Base-by-base conservation (phyloP, 2,888 invertebrate genomes). In the Abrostola tripartita region DNA sequence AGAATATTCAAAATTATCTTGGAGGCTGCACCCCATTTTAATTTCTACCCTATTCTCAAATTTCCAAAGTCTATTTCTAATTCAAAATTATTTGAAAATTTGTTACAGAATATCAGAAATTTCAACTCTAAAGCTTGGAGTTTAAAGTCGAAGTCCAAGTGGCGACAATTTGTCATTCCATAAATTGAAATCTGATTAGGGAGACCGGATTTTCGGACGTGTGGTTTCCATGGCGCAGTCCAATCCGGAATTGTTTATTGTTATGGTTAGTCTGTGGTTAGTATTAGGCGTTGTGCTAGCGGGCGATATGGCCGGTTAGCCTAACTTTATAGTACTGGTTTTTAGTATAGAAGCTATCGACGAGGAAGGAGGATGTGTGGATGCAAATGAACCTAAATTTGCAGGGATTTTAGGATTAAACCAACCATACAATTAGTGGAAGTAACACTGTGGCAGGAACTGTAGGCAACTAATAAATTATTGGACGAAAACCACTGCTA, bases 121-220 rank as follows among this genome's bases (percentile, higher is more conserved):
- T 35, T 53, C 0, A 41, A 52, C 71, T 58, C 35, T 76, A 58
- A 66, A 40, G 0, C 11, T 5, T 6, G 14, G 0, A 5, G 0
- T 0, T 5, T 60, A 40, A 55, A 52, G 65, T 55, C 49, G 37
- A 9, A 63, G 60, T 57, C 76, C 37, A 37, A 35, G n/a, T n/a
- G 12, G 10, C 37, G 41, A 5, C 37, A 11, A 37, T 41, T 41
- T 51, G 66, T 68, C 60, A 64, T 74, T 61, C 65, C 61, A 70
- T 74, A 78, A 78, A 78, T 76, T 61, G 81, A 76, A 79, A 77
- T 75, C 68, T 71, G 74, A 82, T 81, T 78, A 78, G 74, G 59
- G 69, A 64, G 66, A 71, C 73, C 69, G 74, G 65, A 74, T 79
- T 82, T 80, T 74, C 74, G 56, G 70, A 74, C 81, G 75, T 83